Evolutionary conservation across 1,140 invertebrate genomes (phyloP).

Genomic region (Aphidius gifuensis): DNA sequence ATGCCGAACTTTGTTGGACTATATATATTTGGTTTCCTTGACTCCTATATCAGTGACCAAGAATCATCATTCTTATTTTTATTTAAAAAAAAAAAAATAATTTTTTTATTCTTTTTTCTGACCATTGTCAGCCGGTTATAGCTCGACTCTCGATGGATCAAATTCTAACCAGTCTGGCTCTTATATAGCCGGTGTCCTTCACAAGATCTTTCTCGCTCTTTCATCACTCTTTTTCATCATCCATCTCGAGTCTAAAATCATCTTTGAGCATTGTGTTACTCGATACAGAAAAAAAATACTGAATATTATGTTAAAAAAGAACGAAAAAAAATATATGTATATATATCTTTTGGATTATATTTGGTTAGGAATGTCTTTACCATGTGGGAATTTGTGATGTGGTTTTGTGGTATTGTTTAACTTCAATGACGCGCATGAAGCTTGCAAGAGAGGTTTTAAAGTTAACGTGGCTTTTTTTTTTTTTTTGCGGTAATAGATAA

Average conservation of each 20-base stretch:
- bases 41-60: too few relatives aligned
- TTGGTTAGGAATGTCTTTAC: background rate
- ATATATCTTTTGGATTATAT: background rate
- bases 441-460: background rate
- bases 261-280: constrained; percentile 50
- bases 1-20: too few relatives aligned
- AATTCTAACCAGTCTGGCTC: constrained; percentile 55
- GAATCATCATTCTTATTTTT: background rate
- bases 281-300: constrained; percentile 8
- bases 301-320: background rate
- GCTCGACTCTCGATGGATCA: constrained; percentile 51
- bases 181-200: constrained; percentile 51
- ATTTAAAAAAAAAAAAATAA: constrained; percentile 12
- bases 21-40: too few relatives aligned
- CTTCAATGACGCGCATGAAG: too few relatives aligned
- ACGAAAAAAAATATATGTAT: constrained; percentile 1
- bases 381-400: too few relatives aligned
- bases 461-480: background rate
- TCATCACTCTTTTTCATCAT: constrained; percentile 21
- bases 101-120: constrained; percentile 35
- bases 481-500: constrained; percentile 11
- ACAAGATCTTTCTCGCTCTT: constrained; percentile 30
- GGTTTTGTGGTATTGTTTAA: too few relatives aligned
- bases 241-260: constrained; percentile 37
- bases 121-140: constrained; percentile 43